Base-by-base conservation (phyloP, 2,113 vertebrate species). In the Thalassarche chlororhynchos region DNA sequence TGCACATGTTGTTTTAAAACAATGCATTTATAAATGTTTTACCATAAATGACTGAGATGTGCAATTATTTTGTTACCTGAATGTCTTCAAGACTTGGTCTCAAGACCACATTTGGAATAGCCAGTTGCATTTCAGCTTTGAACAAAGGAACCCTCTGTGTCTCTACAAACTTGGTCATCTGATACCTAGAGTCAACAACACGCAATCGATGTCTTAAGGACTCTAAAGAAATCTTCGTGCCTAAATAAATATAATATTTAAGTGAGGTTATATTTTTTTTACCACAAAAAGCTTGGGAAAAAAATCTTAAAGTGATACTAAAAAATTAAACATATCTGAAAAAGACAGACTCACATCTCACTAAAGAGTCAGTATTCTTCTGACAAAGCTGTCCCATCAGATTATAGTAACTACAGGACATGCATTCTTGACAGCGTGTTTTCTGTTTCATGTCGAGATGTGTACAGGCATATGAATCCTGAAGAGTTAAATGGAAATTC, bases 391-490 rank as follows among this genome's bases (percentile, higher is more conserved):
- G 98, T 76, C 97, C 98, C 93, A 99, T 97, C 92, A 99, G 90
- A 89, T 97, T 98, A 94, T 98, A 99, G 98, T 94, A 99, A 75
- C 87, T 66, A 91, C 99, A 99, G 12, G 99, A 96, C 64, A 98
- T 90, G 82, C 99, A 99, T 8, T 98, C 97, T 87, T 98, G 98
- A 97, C 99, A 99, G 49, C 98, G 99, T n/a, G 98, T 98, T 97
- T 98, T 98, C 60, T 98, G 98, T 76, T 98, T 99, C 55, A 66
- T 34, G 71, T 99, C 98, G 24, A 96, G 97, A 82, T 98, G 97
- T 36, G 97, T 91, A 95, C 99, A 99, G 46, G 92, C 29, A 16
- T 98, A 98, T 5, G 97, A 98, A 40, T 97, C 98, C 99, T 99
- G 87, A 74, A 83, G 9, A 60, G n/a, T 71, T 54, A 90, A 68